These are phyloP conservation scores for Alca torda DNA, from an alignment of 2,797 vertebrate genomes.

Conservation along the genomic window DNA sequence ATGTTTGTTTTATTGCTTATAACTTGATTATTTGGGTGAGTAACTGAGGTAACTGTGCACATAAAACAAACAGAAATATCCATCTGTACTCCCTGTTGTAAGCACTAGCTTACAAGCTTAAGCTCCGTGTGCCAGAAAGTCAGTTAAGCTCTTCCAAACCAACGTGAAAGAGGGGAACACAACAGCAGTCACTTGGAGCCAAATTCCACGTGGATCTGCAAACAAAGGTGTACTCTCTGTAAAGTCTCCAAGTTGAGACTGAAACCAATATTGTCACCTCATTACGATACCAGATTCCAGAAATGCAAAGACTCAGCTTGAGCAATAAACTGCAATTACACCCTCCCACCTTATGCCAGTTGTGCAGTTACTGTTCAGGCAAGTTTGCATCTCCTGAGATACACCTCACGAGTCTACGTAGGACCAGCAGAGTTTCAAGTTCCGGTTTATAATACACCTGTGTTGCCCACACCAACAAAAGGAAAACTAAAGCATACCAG, in stretches of 20 bases:
- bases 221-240: neutral
- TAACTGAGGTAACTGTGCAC: neutral
- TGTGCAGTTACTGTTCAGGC: neutral
- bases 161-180: neutral
- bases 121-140: neutral
- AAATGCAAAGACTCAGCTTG: neutral
- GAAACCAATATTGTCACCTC: neutral
- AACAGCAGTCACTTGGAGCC: neutral
- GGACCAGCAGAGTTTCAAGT: neutral
- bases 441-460: neutral
- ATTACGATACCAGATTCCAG: neutral
- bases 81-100: neutral
- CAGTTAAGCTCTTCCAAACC: neutral
- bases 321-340: neutral
- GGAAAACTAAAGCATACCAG: neutral
- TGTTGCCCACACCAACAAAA: neutral
- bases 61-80: neutral
- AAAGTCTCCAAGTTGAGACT: neutral
- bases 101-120: neutral
- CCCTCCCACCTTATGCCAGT: neutral
- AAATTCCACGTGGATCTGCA: neutral
- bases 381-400: neutral
- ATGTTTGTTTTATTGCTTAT: neutral
- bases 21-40: neutral
- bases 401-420: fast-evolving